These are phyloP conservation scores for Plagiodera versicolora DNA, from an alignment of 2,888 invertebrate species.

Conservation along the genomic window DNA sequence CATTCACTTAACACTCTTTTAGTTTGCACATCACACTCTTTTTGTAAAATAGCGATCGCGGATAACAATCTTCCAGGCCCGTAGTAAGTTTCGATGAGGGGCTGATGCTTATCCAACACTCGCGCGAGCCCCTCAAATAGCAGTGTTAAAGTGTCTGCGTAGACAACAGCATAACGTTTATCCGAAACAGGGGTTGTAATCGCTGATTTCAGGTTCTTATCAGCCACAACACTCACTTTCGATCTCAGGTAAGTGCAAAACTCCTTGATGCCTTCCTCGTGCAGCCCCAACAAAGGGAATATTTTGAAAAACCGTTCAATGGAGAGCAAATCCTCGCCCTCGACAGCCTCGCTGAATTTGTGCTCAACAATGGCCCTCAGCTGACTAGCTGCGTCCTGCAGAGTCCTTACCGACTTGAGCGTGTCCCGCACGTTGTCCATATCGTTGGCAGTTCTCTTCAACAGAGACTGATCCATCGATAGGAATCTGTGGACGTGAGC, in stretches of 20 bases:
- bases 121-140: conserved; percentile 85
- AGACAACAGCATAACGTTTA: conserved; percentile 74
- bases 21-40: conserved; percentile 73
- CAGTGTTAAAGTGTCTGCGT: conserved; percentile 81
- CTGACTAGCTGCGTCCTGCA: conserved; percentile 77
- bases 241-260: conserved; percentile 85
- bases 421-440: conserved; percentile 71
- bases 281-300: conserved; percentile 91
- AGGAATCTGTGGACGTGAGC: conserved; percentile 93
- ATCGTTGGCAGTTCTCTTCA: conserved; percentile 77
- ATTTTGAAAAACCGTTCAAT: conserved; percentile 96
- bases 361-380: conserved; percentile 70
- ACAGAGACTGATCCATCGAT: conserved; percentile 84
- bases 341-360: conserved; percentile 90
- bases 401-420: conserved; percentile 68
- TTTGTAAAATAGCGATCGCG: conserved; percentile 73
- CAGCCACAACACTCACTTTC: conserved; percentile 71
- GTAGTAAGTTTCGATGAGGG: conserved; percentile 86
- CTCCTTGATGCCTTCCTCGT: conserved; percentile 84
- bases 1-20: conserved; percentile 72
- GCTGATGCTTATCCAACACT: conserved; percentile 84
- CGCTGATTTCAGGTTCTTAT: conserved; percentile 71
- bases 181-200: conserved; percentile 67
- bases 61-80: conserved; percentile 75
- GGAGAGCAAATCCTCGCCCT: conserved; percentile 82